These are phyloP conservation scores for Holocentrus rufus DNA, from an alignment of 2,797 vertebrate species.

Conservation along the genomic window DNA sequence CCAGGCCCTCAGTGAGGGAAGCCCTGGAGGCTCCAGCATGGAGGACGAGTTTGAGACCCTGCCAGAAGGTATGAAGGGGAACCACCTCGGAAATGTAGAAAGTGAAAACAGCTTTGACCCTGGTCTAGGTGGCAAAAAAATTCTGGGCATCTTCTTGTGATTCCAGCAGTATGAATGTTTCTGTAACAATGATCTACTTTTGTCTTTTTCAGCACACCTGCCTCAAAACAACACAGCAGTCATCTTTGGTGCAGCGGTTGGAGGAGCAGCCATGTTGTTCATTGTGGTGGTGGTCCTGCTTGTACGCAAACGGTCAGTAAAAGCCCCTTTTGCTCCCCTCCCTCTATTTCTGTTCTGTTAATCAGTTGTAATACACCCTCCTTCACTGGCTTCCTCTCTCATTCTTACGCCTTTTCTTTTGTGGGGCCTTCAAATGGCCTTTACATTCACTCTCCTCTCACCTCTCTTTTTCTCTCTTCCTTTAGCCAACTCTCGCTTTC, in stretches of 20 bases:
- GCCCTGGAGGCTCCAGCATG: conserved; percentile 81
- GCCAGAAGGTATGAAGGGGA: conserved; percentile 74
- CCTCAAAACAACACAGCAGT: conserved; percentile 75
- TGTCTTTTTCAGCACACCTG: conserved; percentile 53
- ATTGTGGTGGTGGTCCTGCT: conserved; percentile 81
- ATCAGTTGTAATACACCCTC: conserved; percentile 46
- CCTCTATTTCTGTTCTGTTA: conserved; percentile 30
- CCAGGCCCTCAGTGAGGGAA: conserved; percentile 87
- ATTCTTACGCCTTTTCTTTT: conserved; percentile 69
- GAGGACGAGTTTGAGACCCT: conserved; percentile 92
- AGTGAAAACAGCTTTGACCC: background rate
- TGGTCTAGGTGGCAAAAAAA: too few species aligned
- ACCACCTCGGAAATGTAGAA: background rate
- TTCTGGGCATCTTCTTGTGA: too few species aligned
- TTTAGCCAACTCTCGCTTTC: conserved; percentile 62
- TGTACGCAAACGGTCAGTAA: conserved; percentile 83
- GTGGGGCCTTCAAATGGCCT: conserved; percentile 70
- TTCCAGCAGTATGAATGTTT: conserved; percentile 2
- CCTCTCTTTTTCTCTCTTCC: conserved; percentile 64
- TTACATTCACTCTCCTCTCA: conserved; percentile 70
- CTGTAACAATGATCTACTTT: background rate
- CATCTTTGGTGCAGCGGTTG: conserved; percentile 76
- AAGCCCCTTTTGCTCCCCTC: conserved; percentile 4
- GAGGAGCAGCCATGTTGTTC: conserved; percentile 75
- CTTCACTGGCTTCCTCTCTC: conserved; percentile 63